These are phyloP conservation scores for Menura novaehollandiae DNA, from an alignment of 2,113 vertebrate species.

Conservation along the genomic window DNA sequence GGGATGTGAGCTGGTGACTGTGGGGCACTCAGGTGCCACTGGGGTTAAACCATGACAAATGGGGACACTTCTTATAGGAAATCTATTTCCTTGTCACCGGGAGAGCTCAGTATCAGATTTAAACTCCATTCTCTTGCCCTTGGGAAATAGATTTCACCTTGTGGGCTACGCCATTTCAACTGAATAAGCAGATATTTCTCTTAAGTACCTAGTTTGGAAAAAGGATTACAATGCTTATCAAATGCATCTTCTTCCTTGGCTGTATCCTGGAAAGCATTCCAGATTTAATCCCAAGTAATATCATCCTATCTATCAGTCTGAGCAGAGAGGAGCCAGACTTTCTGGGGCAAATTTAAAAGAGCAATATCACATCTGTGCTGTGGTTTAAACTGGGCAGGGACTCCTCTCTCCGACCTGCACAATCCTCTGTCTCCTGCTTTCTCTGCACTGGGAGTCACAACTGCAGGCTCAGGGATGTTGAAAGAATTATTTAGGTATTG, in stretches of 20 bases:
- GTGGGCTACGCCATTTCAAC: neutral
- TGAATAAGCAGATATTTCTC: neutral
- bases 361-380: rapidly evolving
- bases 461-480: neutral
- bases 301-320: neutral
- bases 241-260: neutral
- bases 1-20: neutral
- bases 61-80: neutral
- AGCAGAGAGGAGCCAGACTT: neutral
- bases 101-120: neutral
- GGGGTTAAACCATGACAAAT: neutral
- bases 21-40: neutral
- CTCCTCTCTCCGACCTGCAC: neutral
- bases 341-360: neutral
- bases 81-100: neutral
- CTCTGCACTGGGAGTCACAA: rapidly evolving
- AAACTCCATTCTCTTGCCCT: neutral
- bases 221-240: neutral
- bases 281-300: neutral
- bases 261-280: neutral
- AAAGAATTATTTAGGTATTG: neutral
- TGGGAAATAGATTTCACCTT: neutral
- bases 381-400: neutral
- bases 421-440: neutral
- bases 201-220: neutral